Conservation (phyloP, 2,888 invertebrate species). For the Euplexia lucipara region DNA sequence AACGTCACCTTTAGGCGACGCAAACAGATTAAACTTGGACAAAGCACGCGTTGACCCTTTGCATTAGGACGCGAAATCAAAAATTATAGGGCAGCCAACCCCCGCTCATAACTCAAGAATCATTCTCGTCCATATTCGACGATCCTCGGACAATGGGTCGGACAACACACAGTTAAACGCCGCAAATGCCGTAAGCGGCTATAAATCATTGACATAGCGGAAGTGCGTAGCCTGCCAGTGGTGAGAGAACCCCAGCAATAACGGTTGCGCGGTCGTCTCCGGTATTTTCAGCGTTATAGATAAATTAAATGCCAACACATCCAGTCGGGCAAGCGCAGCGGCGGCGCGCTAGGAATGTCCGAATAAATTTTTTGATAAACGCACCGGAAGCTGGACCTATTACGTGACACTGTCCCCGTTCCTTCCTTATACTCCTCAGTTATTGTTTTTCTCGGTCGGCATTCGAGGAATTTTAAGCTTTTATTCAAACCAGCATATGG, state of each 20-base stretch:
- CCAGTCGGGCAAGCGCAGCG: constrained; percentile 81
- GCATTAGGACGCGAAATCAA: constrained; percentile 84
- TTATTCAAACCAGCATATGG: constrained; percentile 84
- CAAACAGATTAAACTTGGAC: constrained; percentile 77
- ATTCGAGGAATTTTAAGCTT: constrained; percentile 84
- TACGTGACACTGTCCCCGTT: constrained; percentile 88
- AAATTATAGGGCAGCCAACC: constrained; percentile 79
- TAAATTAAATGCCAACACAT: constrained; percentile 90
- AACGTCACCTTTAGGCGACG: constrained; percentile 72
- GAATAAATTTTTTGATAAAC: constrained; percentile 90
- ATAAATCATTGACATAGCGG: constrained; percentile 90
- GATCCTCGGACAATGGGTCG: constrained; percentile 85
- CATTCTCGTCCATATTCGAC: constrained; percentile 85
- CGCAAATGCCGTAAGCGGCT: constrained; percentile 85
- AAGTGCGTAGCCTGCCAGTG: constrained; percentile 84
- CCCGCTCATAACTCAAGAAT: constrained; percentile 85
- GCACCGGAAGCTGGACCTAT: constrained; percentile 89
- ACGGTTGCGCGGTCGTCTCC: constrained; percentile 82
- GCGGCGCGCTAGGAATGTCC: constrained; percentile 86
- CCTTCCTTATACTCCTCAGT: constrained; percentile 81
- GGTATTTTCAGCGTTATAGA: constrained; percentile 88
- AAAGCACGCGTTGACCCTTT: constrained; percentile 78
- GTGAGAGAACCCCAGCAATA: constrained; percentile 82
- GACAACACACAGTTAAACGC: constrained; percentile 87
- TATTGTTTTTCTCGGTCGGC: constrained; percentile 87